These are phyloP conservation scores for Lasioglossum marginatum DNA, from an alignment of 2,888 invertebrate genomes.

Conservation along the genomic window DNA sequence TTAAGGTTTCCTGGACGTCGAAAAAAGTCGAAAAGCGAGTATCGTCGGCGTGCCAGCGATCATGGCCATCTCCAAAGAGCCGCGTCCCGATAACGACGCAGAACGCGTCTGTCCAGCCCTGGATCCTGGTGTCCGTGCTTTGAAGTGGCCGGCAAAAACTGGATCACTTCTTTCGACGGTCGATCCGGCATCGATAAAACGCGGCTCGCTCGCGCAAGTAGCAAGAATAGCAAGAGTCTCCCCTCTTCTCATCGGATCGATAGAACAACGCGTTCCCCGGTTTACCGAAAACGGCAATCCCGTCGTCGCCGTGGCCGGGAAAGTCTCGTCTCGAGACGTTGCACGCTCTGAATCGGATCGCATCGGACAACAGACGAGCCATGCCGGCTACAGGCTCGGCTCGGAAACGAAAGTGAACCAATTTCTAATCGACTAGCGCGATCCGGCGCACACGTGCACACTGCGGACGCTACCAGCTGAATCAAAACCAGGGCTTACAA, in stretches of 20 bases:
- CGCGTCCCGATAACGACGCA: not conserved
- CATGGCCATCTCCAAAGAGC: not conserved
- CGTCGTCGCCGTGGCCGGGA: slow-evolving; percentile 31
- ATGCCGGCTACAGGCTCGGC: slow-evolving; percentile 3
- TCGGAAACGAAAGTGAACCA: slow-evolving; percentile 65
- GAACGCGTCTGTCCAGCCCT: not conserved
- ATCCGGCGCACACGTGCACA: slow-evolving; percentile 31
- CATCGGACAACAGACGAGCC: not conserved
- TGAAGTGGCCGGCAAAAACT: slow-evolving; percentile 15
- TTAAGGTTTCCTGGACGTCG: not conserved
- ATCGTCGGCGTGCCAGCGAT: not conserved
- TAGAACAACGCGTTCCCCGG: not conserved
- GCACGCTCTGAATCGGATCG: slow-evolving; percentile 46
- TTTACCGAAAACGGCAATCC: slow-evolving; percentile 40
- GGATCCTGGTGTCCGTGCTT: not conserved
- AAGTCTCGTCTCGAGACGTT: slow-evolving; percentile 34
- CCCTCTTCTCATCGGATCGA: not conserved
- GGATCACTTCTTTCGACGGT: slow-evolving; percentile 2
- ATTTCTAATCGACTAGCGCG: slow-evolving; percentile 64
- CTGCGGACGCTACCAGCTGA: not conserved
- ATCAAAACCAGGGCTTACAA: not conserved
- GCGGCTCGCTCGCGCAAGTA: not conserved
- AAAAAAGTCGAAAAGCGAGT: slow-evolving; percentile 5
- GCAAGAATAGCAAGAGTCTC: slow-evolving; percentile 3
- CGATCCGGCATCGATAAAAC: slow-evolving; percentile 3